A percentile compares a stretch with the other conserved stretches of the same genome.
Conservation (phyloP, 64 coral and sea anemone genomes). For the Porites lutea region DNA sequence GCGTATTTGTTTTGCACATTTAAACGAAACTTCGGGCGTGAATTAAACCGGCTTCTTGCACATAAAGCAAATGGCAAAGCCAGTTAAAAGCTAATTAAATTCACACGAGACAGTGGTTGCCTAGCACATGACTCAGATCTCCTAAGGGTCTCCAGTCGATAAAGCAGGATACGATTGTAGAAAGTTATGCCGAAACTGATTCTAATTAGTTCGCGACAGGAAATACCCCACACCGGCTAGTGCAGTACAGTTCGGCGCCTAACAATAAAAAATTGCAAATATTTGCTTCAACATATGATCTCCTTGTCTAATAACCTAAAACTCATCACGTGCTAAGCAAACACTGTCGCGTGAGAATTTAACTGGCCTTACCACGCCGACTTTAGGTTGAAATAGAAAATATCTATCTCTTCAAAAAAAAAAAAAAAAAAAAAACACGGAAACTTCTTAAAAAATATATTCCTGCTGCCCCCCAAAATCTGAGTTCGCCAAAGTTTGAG, state of each 20-base stretch:
- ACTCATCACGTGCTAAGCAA: background rate
- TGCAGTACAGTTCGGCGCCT: background rate
- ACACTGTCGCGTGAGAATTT: background rate
- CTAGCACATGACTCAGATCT: slow-evolving; percentile 23
- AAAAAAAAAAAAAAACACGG: no score
- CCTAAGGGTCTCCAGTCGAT: slow-evolving; percentile 2
- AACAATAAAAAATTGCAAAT: background rate
- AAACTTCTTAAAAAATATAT: background rate
- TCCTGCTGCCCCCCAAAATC: no score
- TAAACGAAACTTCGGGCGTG: background rate
- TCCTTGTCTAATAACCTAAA: background rate
- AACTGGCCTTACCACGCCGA: no score
- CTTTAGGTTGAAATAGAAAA: no score
- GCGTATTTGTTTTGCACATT: background rate
- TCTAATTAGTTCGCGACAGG: background rate
- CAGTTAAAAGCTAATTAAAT: background rate
- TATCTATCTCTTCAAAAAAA: no score
- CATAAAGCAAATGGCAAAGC: background rate
- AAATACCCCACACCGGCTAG: no score
- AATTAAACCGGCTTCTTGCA: background rate
- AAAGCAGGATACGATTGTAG: background rate
- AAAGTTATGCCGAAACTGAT: background rate
- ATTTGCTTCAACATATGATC: background rate
- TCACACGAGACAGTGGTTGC: background rate
- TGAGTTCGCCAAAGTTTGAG: no score